Evolutionary conservation across 2,797 vertebrate genomes (phyloP), one percentile per base, ranked within the genome.

Genomic region (Lycodopsis pacificus): DNA sequence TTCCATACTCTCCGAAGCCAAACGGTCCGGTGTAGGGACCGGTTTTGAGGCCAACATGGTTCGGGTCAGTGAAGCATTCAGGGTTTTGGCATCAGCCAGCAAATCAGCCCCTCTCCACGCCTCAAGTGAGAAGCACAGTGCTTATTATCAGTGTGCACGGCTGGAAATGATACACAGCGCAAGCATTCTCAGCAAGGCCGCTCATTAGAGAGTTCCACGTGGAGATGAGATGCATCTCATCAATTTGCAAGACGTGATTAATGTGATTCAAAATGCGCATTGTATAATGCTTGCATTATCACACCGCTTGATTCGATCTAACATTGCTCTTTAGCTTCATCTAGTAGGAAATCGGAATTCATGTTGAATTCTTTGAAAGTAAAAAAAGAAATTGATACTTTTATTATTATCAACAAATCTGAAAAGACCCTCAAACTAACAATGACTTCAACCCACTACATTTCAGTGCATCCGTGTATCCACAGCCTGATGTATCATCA

Each of bases 21-120:
- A 61, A 5, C 3, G 27, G 71, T 44, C 69, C 72, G 1, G 48
- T 7, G 27, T 8, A 61, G 82, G 76, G 30, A 76, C 77, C 61
- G 9, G 48, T 57, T 86, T 69, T 61, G 63, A 80, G 86, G 81
- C 80, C 80, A 68, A 67, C 13, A 4, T 57, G 56, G 67, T 77
- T 59, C 25, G 67, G 14, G 64, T 90, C 84, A 88, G 90, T 88
- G 71, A 73, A 68, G 65, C 88, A 84, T 88, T 88, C 34, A 87
- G 63, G 54, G 69, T 89, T 42, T 86, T 56, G 51, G 77, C 66
- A 32, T 25, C 63, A 67, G 65, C 79, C 84, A 82, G 75, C 79
- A 65, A 46, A 87, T 71, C 86, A 70, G 74, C 53, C 56, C 61
- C 17, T 48, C 49, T 77, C 71, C 65, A 70, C 17, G 79, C 65